Evolutionary conservation across 2,113 vertebrate genomes (phyloP).

Genomic region (Bos javanicus): DNA sequence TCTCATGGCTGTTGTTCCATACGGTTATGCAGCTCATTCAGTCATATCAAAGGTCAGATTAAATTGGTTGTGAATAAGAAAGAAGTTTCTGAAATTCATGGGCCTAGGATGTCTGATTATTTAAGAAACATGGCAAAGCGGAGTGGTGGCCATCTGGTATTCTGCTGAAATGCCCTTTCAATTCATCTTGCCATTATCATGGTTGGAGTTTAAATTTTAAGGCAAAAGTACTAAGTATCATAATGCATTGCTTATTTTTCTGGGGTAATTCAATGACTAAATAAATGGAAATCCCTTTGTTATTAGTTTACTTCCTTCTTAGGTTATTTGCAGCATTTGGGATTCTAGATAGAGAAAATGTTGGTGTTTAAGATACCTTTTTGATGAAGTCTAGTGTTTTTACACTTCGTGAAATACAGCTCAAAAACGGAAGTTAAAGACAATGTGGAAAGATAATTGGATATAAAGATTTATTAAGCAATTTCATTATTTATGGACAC

Average conservation of each 20-base stretch:
- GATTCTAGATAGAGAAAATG: not conserved
- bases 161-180: not conserved
- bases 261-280: not conserved
- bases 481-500: slow-evolving; percentile 54
- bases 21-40: not conserved
- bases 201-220: not conserved
- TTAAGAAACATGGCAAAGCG: not conserved
- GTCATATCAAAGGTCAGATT: not conserved
- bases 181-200: not conserved
- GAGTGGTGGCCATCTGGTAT: not conserved
- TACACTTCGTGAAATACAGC: not conserved
- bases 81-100: not conserved
- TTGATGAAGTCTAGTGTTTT: not conserved
- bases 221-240: not conserved
- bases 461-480: slow-evolving; percentile 50
- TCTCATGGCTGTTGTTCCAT: not conserved
- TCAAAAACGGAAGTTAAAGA: slow-evolving; percentile 20
- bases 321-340: not conserved
- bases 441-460: slow-evolving; percentile 23
- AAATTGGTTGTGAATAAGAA: slow-evolving; percentile 19
- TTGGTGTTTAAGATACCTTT: not conserved
- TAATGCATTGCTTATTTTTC: not conserved
- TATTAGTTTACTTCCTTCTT: not conserved
- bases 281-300: not conserved
- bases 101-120: not conserved